Evolutionary conservation across 2,888 invertebrate genomes (phyloP).

Genomic region (Axea sp.): DNA sequence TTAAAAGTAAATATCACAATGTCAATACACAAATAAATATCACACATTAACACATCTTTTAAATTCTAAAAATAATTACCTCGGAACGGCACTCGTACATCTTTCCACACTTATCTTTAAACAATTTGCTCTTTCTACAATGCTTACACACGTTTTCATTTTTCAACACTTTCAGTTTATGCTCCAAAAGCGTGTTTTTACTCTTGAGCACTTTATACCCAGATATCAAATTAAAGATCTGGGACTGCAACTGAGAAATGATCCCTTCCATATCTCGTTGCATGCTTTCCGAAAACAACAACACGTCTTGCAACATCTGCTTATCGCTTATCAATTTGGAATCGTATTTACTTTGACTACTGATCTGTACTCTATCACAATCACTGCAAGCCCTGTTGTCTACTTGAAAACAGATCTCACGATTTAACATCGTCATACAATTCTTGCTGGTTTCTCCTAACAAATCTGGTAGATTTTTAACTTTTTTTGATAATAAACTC

Average conservation of each 20-base stretch:
- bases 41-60: too few relatives aligned
- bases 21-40: too few relatives aligned
- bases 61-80: conserved; percentile 12
- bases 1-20: too few relatives aligned
- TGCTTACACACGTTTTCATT: conserved; percentile 32
- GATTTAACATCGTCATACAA: conserved; percentile 15
- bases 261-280: conserved; percentile 43
- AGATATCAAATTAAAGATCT: conserved; percentile 29
- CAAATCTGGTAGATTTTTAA: conserved; percentile 34
- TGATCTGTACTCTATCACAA: conserved; percentile 17
- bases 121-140: conserved; percentile 32
- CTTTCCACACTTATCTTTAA: conserved; percentile 14
- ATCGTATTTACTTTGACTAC: background rate
- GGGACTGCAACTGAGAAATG: conserved; percentile 34
- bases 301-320: conserved; percentile 20
- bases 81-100: conserved; percentile 4
- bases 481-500: conserved; percentile 12
- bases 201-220: conserved; percentile 43
- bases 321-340: conserved; percentile 19
- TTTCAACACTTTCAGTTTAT: conserved; percentile 31
- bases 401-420: background rate
- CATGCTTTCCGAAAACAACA: conserved; percentile 38
- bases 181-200: conserved; percentile 39
- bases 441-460: conserved; percentile 28
- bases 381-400: background rate